Conservation (phyloP, 2,113 vertebrate genomes). For the Crotalus horridus region DNA sequence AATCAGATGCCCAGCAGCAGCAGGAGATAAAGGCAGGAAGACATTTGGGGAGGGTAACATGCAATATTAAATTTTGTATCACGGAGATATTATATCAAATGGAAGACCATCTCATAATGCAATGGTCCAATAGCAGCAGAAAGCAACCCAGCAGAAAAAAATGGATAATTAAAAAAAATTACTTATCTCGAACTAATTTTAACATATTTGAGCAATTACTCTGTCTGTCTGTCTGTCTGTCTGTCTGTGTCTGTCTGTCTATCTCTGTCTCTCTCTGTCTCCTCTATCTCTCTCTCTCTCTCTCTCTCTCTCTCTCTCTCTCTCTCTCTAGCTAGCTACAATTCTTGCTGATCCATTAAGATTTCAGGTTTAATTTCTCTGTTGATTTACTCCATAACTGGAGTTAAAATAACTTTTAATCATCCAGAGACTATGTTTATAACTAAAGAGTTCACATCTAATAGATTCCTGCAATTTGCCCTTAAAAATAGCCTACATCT, state of each 20-base stretch:
- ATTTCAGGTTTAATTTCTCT: neutral
- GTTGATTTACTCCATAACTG: neutral
- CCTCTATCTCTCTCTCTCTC: too few relatives aligned
- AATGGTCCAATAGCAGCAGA: neutral
- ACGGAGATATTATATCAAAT: neutral
- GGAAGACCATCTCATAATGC: neutral
- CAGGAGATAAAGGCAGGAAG: too few relatives aligned
- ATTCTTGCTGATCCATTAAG: neutral
- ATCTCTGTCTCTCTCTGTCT: too few relatives aligned
- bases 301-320: too few relatives aligned
- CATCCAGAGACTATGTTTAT: neutral
- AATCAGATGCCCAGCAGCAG: too few relatives aligned
- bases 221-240: too few relatives aligned
- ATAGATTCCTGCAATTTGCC: neutral
- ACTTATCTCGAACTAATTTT: neutral
- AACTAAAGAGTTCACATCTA: neutral
- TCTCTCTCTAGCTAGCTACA: too few relatives aligned
- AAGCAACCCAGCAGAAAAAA: neutral
- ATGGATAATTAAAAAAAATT: neutral
- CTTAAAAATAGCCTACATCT: constrained; percentile 6
- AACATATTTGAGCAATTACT: neutral
- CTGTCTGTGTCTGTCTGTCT: too few relatives aligned
- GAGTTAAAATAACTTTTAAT: neutral
- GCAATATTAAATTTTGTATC: too few relatives aligned
- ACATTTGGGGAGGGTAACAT: too few relatives aligned